phyloP scores from a whole-genome alignment of 2,113 vertebrate species.

The Phyllostomus hastatus region DNA sequence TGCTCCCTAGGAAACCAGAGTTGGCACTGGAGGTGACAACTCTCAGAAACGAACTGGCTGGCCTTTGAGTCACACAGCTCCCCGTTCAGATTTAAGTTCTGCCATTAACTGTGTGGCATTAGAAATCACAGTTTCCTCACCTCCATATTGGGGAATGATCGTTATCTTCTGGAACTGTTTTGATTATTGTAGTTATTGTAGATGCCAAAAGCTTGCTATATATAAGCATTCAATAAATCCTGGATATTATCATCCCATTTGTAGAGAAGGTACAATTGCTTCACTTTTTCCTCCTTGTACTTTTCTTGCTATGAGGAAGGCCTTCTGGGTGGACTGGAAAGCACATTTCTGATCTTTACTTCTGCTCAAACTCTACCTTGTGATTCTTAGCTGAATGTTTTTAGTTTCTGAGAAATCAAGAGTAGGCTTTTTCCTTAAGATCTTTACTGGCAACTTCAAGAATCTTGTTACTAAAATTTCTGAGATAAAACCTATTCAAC shows the following conservation, averaged over 20 bases:
- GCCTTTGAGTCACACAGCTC: not conserved
- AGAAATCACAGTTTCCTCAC: not conserved
- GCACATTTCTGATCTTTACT: not conserved
- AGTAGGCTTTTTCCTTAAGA: slow-evolving; percentile 35
- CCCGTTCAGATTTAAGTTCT: not conserved
- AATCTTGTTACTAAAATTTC: slow-evolving; percentile 57
- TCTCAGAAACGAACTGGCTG: not conserved
- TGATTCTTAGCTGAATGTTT: slow-evolving; percentile 40
- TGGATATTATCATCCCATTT: not conserved
- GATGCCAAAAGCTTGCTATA: not conserved
- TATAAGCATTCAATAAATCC: not conserved
- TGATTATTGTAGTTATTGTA: not conserved
- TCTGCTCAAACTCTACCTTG: not conserved
- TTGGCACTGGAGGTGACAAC: not conserved
- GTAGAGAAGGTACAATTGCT: not conserved
- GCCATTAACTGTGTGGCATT: not conserved
- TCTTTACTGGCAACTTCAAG: slow-evolving; percentile 40
- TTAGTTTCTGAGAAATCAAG: slow-evolving; percentile 61
- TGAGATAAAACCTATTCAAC: slow-evolving; percentile 8
- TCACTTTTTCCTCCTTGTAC: not conserved
- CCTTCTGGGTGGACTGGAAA: not conserved
- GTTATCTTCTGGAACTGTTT: not conserved
- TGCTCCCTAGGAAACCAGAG: not conserved
- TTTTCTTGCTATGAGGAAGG: not conserved
- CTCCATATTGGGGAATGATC: not conserved